Conservation (phyloP, 2,113 vertebrate species). For the Scytalopus superciliaris region DNA sequence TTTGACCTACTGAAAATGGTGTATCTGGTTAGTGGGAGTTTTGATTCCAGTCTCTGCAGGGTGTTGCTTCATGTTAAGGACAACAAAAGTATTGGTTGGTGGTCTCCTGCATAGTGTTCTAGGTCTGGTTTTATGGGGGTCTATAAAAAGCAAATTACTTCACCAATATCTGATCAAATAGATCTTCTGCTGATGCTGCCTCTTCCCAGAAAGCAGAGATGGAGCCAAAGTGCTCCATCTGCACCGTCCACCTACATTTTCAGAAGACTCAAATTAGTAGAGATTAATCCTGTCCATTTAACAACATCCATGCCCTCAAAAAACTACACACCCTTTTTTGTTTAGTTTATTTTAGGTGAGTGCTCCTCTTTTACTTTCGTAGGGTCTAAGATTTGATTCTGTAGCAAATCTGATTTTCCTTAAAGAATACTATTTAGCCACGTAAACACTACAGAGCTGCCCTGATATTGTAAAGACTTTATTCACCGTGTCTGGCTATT, state of each 20-base stretch:
- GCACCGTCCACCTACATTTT: not conserved
- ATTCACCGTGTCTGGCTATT: not conserved
- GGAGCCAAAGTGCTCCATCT: not conserved
- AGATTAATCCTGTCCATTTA: not conserved
- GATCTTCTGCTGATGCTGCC: not conserved
- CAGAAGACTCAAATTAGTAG: not conserved
- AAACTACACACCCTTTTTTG: not conserved
- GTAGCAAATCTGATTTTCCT: not conserved
- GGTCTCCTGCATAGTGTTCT: not conserved
- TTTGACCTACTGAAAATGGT: not conserved
- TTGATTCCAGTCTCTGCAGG: fast-evolving
- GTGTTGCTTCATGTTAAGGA: not conserved
- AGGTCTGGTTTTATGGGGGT: not conserved
- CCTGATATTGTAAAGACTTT: slow-evolving; percentile 1
- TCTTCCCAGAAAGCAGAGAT: not conserved
- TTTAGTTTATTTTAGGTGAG: not conserved
- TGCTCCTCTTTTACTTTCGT: not conserved
- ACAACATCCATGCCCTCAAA: fast-evolving
- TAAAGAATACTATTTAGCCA: not conserved
- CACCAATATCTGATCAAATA: not conserved
- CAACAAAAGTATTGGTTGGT: not conserved
- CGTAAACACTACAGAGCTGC: not conserved
- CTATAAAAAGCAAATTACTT: not conserved
- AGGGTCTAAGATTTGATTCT: not conserved
- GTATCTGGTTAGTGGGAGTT: not conserved